phyloP scores from a whole-genome alignment of 2,888 invertebrate genomes.

The Tenthredo distinguenda region DNA sequence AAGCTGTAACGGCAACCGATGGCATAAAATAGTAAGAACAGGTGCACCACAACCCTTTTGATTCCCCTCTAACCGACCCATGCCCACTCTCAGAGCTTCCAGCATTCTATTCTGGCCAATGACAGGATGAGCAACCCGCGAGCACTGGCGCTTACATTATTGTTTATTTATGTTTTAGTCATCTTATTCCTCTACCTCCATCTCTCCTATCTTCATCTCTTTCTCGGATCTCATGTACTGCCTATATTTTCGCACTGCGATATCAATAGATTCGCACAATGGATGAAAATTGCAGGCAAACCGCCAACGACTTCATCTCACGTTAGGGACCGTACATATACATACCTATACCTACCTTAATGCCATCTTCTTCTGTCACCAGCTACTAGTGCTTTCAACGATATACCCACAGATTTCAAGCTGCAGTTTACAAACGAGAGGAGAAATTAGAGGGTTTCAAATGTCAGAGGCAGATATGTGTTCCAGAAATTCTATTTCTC shows the following conservation, averaged over 20 bases:
- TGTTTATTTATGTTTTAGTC: slow-evolving; percentile 47
- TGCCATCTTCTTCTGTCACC: neutral
- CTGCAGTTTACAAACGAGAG: slow-evolving; percentile 1
- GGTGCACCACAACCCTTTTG: slow-evolving; percentile 58
- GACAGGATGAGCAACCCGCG: slow-evolving; percentile 43
- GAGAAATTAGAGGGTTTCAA: neutral
- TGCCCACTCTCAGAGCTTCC: slow-evolving; percentile 35
- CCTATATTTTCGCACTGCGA: slow-evolving; percentile 29
- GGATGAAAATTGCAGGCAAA: slow-evolving; percentile 44
- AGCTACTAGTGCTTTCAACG: neutral
- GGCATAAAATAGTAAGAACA: slow-evolving; percentile 61
- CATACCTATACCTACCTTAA: neutral
- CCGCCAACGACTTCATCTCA: slow-evolving; percentile 48
- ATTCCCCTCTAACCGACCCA: neutral
- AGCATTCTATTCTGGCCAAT: slow-evolving; percentile 52
- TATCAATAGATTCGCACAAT: slow-evolving; percentile 49
- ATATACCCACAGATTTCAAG: neutral
- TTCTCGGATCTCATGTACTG: neutral
- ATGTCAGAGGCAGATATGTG: neutral
- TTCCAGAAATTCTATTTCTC: neutral
- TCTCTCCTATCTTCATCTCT: neutral
- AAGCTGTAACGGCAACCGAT: slow-evolving; percentile 42
- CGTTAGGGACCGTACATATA: neutral
- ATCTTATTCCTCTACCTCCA: slow-evolving; percentile 6
- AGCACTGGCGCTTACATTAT: slow-evolving; percentile 50